Base-by-base conservation (phyloP, 2,888 invertebrate genomes). In the Coenonympha arcania region DNA sequence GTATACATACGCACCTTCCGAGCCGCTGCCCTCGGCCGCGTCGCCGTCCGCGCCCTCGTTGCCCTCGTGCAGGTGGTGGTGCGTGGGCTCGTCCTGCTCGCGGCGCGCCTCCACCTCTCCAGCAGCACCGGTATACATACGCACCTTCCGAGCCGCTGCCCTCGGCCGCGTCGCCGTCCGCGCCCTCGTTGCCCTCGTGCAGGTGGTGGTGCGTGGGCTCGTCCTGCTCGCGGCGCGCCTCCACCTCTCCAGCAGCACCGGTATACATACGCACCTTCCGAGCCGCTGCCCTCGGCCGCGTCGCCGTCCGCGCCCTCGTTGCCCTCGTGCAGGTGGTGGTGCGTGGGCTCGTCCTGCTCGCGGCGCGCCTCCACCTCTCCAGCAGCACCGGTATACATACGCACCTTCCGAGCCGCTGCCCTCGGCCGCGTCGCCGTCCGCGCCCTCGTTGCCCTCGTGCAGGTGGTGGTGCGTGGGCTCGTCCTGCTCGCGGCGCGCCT, bases 201-300 rank as follows among this genome's bases (percentile, higher is more conserved):
- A 95, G 90, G 74, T 95, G 93, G 76, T 92, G 92, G 79, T 93
- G 92, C 68, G 90, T 89, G 52, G 92, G 92, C 30, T 90, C 90
- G 73, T 90, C 89, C 88, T 92, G 91, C 70, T 92, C 90, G 74
- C 90, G 90, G 56, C 95, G 89, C 48, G 96, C 96, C 65, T 93
- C 93, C 79, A 96, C 95, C 19, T 96, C 65, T 93, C 93, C 87
- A 97, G 96, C 66, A 98, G 90, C n/a, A n/a, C n/a, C n/a, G n/a
- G n/a, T n/a, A n/a, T n/a, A n/a, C n/a, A n/a, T n/a, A n/a, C n/a
- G n/a, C n/a, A n/a, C n/a, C 90, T 66, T 91, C 90, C 50, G 69
- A 69, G 55, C 89, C 90, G 54, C 88, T 88, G 59, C 87, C 87
- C 56, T 88, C 89, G 64, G 92, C 90, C 66, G 95, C 92, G 59